These are phyloP conservation scores for Brachionus paranguensis DNA, from an alignment of 1,140 invertebrate species.

Conservation along the genomic window DNA sequence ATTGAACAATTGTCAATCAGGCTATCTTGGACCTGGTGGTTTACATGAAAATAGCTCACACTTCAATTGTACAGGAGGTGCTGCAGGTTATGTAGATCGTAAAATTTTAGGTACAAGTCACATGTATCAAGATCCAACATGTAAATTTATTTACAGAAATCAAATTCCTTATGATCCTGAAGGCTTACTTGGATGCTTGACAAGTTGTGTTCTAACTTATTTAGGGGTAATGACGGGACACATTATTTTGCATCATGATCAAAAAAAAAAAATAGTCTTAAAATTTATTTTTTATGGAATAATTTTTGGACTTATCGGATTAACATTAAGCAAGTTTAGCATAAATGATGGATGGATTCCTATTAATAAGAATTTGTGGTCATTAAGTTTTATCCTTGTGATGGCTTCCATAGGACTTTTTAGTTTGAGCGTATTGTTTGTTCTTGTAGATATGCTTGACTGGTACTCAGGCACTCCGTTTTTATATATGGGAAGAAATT, in stretches of 20 bases:
- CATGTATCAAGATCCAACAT: constrained; percentile 67
- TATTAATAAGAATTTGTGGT: constrained; percentile 81
- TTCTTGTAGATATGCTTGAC: constrained; percentile 69
- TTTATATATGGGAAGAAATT: constrained; percentile 72
- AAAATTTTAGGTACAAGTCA: constrained; percentile 67
- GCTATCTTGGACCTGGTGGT: constrained; percentile 78
- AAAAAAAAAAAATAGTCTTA: constrained; percentile 65
- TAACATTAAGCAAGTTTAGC: background rate
- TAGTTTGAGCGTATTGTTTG: constrained; percentile 67
- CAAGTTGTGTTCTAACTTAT: constrained; percentile 65
- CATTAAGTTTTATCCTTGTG: constrained; percentile 65
- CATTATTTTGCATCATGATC: constrained; percentile 57
- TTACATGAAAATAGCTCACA: constrained; percentile 62
- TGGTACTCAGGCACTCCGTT: constrained; percentile 79
- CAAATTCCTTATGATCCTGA: constrained; percentile 57
- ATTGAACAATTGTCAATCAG: constrained; percentile 69
- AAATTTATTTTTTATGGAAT: constrained; percentile 49
- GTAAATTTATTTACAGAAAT: constrained; percentile 52
- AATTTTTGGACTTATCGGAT: constrained; percentile 65
- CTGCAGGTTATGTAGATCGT: constrained; percentile 72
- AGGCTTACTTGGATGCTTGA: constrained; percentile 65
- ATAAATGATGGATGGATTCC: constrained; percentile 68
- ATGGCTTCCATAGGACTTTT: constrained; percentile 67
- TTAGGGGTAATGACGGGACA: constrained; percentile 62
- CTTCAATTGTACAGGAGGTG: constrained; percentile 71